These are phyloP conservation scores for Cirrhinus molitorella DNA, from an alignment of 2,797 vertebrate genomes.

Conservation along the genomic window DNA sequence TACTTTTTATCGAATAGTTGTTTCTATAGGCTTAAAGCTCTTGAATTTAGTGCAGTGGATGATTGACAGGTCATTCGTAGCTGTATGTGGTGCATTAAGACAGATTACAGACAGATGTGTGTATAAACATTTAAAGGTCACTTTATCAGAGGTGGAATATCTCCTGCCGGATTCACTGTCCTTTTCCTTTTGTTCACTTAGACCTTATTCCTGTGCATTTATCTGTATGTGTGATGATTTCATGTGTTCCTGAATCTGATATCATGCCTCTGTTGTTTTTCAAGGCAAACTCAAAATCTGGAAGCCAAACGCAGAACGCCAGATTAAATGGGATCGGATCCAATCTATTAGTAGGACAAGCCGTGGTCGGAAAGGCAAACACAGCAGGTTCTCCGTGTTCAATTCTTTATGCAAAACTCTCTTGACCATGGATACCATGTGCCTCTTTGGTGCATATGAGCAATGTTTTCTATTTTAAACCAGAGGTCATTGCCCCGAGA, in stretches of 20 bases:
- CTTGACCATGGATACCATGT: slow-evolving; percentile 52
- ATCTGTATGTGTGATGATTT: background rate
- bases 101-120: background rate
- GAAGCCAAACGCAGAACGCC: slow-evolving; percentile 51
- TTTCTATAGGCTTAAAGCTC: background rate
- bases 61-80: background rate
- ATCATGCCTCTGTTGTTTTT: slow-evolving; percentile 49
- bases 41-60: background rate
- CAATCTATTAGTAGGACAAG: slow-evolving; percentile 50
- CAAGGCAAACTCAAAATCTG: slow-evolving; percentile 58
- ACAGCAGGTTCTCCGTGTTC: slow-evolving; percentile 49
- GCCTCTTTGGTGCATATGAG: slow-evolving; percentile 51
- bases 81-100: background rate
- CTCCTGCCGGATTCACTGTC: slow-evolving; percentile 2
- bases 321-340: slow-evolving; percentile 53
- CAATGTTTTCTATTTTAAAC: slow-evolving; percentile 23
- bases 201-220: background rate
- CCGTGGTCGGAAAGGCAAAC: slow-evolving; percentile 50
- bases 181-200: background rate
- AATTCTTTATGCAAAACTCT: slow-evolving; percentile 65
- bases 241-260: slow-evolving; percentile 25
- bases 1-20: too few species aligned
- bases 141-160: background rate
- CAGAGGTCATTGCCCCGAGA: slow-evolving; percentile 28
- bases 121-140: background rate